Evolutionary conservation across 2,888 invertebrate species (phyloP), one percentile per base, ranked within the genome.

Genomic region (Xylota segnis): DNA sequence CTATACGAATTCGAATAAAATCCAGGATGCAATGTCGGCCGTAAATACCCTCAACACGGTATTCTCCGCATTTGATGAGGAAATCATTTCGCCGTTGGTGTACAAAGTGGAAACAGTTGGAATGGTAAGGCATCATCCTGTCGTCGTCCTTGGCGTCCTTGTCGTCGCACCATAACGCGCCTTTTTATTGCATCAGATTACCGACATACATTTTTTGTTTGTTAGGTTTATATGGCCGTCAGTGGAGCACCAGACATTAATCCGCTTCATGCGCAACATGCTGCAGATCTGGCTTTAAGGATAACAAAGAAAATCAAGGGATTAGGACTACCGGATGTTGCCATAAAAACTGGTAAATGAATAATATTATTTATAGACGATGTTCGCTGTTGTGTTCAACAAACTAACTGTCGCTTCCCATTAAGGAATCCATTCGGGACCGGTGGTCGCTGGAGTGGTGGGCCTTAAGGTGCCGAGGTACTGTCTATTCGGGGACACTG

Each of bases 31-130:
- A 79, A 95, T 96, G 96, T 96, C 96, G 88, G 95, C 97, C 0
- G 97, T 97, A 0, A 95, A 95, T 6, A 96, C 96, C 45, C 96
- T 98, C 93, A 98, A 98, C 91, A 95, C 95, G 2, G 96, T 97
- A 0, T 98, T 96, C 93, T 96, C 96, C 0, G 95, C 95, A 87
- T 96, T 98, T 88, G 98, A 98, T 91, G 93, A 96, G 29, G 94
- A 97, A 58, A 95, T 97, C 89, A 97, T 98, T 89, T 94, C 95
- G 40, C 97, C 96, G 88, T 94, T 96, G 76, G 97, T 97, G 1
- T 98, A 98, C 90, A 98, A 98, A 95, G 98, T 98, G 78, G 98
- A 98, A 93, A 98, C 98, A 0, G 97, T 98, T 0, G 98, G 98
- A n/a, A 96, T 95, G 91, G 95, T 95, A 71, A 58, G 78, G 6